phyloP scores from a whole-genome alignment of 2,888 invertebrate species.

The Acanthococcus lagerstroemiae region DNA sequence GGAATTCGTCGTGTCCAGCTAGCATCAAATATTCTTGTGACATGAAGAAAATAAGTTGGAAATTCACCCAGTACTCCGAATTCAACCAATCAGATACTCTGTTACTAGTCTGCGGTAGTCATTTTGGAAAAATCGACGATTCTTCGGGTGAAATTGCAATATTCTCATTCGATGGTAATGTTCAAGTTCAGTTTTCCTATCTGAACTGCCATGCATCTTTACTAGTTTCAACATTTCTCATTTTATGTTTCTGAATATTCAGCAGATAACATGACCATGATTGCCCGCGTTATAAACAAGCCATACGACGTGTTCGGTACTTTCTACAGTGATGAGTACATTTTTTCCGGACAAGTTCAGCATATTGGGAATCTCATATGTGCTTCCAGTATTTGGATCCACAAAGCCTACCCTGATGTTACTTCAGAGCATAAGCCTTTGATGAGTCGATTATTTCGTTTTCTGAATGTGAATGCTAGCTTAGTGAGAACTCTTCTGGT shows the following conservation, averaged over 20 bases:
- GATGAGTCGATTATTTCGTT: slow-evolving; percentile 55
- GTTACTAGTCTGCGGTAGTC: slow-evolving; percentile 71
- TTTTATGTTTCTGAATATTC: no score
- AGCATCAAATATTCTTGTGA: slow-evolving; percentile 58
- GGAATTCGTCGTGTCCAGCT: slow-evolving; percentile 63
- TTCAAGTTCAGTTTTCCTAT: slow-evolving; percentile 5
- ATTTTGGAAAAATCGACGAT: slow-evolving; percentile 58
- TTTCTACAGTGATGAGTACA: slow-evolving; percentile 74
- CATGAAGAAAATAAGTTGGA: slow-evolving; percentile 73
- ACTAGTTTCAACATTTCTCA: no score
- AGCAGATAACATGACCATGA: slow-evolving; percentile 58
- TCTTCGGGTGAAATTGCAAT: slow-evolving; percentile 76
- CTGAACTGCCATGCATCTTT: background rate
- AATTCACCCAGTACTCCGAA: slow-evolving; percentile 76
- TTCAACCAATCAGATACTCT: slow-evolving; percentile 72
- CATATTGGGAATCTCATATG: slow-evolving; percentile 67
- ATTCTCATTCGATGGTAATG: slow-evolving; percentile 58
- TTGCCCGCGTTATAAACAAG: slow-evolving; percentile 66
- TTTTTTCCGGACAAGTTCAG: slow-evolving; percentile 69
- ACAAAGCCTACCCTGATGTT: slow-evolving; percentile 70
- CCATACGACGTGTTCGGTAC: slow-evolving; percentile 82
- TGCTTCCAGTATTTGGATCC: slow-evolving; percentile 65
- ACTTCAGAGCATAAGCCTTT: slow-evolving; percentile 69
- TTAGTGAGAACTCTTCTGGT: slow-evolving; percentile 67
- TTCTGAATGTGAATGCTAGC: slow-evolving; percentile 70